phyloP scores from a whole-genome alignment of 2,797 vertebrate genomes.

The Cyclura pinguis region DNA sequence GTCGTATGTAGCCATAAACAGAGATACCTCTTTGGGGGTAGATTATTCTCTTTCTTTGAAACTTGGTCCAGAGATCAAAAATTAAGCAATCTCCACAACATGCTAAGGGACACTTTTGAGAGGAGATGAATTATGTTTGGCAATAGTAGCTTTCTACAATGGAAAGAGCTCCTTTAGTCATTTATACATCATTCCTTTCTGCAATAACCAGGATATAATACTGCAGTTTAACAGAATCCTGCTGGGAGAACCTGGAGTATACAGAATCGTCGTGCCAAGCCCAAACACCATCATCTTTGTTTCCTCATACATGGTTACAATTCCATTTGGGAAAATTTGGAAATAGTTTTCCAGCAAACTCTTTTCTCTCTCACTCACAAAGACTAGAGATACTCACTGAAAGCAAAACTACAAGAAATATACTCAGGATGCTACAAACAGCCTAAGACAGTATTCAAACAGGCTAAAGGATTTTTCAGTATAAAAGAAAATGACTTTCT shows the following conservation, averaged over 20 bases:
- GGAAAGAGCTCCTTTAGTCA: neutral
- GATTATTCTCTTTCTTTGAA: neutral
- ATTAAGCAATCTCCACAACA: neutral
- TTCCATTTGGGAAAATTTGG: conserved; percentile 10
- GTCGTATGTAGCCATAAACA: neutral
- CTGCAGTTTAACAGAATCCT: neutral
- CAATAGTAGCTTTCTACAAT: neutral
- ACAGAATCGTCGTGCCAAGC: conserved; percentile 87
- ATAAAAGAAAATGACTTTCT: neutral
- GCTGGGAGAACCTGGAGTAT: conserved; percentile 85
- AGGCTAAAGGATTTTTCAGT: neutral
- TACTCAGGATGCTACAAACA: neutral
- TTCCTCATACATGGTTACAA: conserved; percentile 57
- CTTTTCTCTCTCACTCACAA: neutral
- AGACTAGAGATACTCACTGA: neutral
- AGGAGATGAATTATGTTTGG: neutral
- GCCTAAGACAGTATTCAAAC: neutral
- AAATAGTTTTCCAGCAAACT: neutral
- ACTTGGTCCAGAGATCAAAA: neutral
- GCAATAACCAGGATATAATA: neutral
- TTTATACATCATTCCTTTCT: neutral
- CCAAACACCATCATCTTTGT: conserved; percentile 72
- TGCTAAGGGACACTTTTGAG: neutral
- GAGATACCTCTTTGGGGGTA: neutral
- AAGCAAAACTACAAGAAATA: neutral